A percentile compares a stretch with the other conserved stretches of the same genome.
Conservation (phyloP, 2,797 vertebrate species). For the Hydrocynus forskahlii region DNA sequence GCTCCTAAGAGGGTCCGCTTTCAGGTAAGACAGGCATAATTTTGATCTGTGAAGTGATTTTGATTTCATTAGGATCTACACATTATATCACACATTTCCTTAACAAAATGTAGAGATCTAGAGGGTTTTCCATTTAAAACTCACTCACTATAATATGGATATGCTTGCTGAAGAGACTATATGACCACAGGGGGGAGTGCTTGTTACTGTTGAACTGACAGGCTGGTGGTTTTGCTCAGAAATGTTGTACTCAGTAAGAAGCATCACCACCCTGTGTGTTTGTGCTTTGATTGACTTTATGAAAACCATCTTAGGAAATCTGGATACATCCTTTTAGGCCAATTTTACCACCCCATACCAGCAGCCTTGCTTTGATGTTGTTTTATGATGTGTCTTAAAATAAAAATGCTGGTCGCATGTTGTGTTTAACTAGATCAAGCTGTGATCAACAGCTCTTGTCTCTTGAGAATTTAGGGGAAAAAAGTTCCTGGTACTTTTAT, state of each 20-base stretch:
- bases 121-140: not conserved
- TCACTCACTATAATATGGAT: not conserved
- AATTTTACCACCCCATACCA: conserved; percentile 22
- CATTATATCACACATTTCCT: not conserved
- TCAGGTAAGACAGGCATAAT: conserved; percentile 35
- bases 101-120: not conserved
- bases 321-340: not conserved
- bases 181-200: conserved; percentile 10
- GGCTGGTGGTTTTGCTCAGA: not conserved
- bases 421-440: too few relatives aligned
- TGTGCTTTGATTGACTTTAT: not conserved
- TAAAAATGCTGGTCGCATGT: too few relatives aligned
- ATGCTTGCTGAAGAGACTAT: not conserved
- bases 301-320: not conserved
- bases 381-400: conserved; percentile 16
- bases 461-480: too few relatives aligned
- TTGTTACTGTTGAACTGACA: not conserved
- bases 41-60: not conserved
- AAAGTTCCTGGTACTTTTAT: too few relatives aligned
- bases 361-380: not conserved
- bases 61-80: not conserved
- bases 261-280: not conserved
- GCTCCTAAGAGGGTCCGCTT: conserved; percentile 52
- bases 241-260: not conserved
- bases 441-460: too few relatives aligned